Conservation (phyloP, 2,888 invertebrate species). For the Halocaridina rubra region DNA sequence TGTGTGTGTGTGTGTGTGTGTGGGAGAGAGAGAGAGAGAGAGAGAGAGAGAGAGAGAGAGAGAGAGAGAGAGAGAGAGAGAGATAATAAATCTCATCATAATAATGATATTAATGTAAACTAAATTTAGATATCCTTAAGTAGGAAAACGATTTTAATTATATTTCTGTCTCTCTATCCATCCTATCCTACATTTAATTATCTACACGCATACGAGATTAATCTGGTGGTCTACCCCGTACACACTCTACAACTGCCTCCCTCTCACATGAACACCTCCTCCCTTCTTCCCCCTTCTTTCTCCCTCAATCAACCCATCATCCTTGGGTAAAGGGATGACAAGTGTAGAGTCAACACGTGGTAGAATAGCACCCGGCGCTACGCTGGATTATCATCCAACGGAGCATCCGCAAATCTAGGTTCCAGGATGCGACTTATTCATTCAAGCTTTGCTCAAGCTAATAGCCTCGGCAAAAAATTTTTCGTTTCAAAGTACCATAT, state of each 20-base stretch:
- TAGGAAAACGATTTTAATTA: too few relatives aligned
- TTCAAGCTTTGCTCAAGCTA: too few relatives aligned
- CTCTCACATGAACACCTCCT: too few relatives aligned
- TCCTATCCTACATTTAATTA: neutral
- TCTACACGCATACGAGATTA: neutral
- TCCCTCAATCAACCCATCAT: neutral
- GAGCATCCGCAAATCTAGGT: too few relatives aligned
- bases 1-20: too few relatives aligned
- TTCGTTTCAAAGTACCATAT: too few relatives aligned
- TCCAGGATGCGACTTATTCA: too few relatives aligned
- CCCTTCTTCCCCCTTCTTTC: neutral
- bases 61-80: neutral
- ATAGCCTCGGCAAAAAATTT: too few relatives aligned
- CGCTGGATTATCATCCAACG: neutral
- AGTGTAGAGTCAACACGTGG: constrained; percentile 28
- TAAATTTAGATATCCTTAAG: too few relatives aligned
- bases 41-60: neutral
- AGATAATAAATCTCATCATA: neutral
- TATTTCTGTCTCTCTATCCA: neutral
- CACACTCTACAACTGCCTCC: too few relatives aligned
- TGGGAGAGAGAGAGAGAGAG: neutral
- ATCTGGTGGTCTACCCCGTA: too few relatives aligned
- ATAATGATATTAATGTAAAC: neutral
- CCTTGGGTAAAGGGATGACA: constrained; percentile 18
- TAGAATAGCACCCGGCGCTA: neutral